A percentile compares a stretch with the other conserved stretches of the same genome.
Evolutionary conservation across 2,113 vertebrate species (phyloP).

Genomic region (Theropithecus gelada): DNA sequence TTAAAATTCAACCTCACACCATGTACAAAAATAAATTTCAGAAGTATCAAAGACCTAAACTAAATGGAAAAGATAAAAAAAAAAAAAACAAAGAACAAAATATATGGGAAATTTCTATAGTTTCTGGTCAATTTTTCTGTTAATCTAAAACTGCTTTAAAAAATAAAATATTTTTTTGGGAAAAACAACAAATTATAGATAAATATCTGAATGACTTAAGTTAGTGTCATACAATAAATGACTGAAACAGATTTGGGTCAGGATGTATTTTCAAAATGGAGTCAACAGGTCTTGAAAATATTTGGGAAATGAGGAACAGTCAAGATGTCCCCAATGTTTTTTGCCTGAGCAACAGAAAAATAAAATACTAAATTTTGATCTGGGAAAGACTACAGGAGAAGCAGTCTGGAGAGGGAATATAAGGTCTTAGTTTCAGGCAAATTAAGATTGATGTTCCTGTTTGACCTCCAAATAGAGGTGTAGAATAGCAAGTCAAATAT

Average conservation of each 20-base stretch:
- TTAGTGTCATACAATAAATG: neutral
- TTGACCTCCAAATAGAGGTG: neutral
- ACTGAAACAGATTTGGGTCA: neutral
- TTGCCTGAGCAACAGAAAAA: neutral
- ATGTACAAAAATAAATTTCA: slow-evolving; percentile 21
- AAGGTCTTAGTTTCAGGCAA: neutral
- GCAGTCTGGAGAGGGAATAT: neutral
- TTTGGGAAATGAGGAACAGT: neutral
- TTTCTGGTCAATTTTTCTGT: neutral
- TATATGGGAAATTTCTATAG: neutral
- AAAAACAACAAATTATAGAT: neutral
- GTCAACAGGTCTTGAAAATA: neutral
- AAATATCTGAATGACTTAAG: neutral
- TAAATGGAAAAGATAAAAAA: neutral
- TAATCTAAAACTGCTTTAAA: neutral
- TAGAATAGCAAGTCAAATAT: neutral
- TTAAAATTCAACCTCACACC: neutral
- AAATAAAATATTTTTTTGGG: neutral
- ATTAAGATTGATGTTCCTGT: neutral
- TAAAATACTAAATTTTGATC: neutral
- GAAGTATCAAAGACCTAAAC: neutral
- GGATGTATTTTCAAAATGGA: neutral
- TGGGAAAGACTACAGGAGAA: neutral
- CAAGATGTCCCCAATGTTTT: neutral
- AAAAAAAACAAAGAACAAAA: neutral